Percentiles rank a stretch among this genome's conserved stretches.
These are phyloP conservation scores for Atrichornis clamosus DNA, from an alignment of 2,113 vertebrate genomes.

Conservation along the genomic window DNA sequence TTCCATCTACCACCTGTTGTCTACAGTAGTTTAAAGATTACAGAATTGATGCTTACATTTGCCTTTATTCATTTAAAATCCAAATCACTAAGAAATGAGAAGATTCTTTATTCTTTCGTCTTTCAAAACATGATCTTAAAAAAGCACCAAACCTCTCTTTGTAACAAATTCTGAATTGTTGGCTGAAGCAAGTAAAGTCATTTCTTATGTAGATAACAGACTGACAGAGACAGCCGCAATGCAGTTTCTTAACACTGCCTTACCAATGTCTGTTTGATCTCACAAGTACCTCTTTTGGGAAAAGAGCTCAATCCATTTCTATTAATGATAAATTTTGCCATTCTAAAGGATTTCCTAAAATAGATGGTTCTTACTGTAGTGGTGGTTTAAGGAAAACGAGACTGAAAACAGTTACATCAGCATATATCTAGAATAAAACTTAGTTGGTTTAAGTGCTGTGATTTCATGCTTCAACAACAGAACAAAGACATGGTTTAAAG, in stretches of 20 bases:
- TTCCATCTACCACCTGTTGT: background rate
- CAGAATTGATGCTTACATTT: background rate
- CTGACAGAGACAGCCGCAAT: background rate
- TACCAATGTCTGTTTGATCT: background rate
- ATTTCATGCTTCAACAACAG: background rate
- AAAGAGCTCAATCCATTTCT: background rate
- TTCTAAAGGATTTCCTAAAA: background rate
- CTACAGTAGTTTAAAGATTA: background rate
- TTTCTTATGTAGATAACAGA: background rate
- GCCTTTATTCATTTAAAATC: background rate
- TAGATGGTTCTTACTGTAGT: background rate
- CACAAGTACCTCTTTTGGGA: background rate
- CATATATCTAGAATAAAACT: background rate
- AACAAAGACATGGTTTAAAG: background rate
- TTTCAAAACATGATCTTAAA: background rate
- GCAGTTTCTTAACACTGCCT: background rate
- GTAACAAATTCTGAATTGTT: background rate
- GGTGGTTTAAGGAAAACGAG: background rate
- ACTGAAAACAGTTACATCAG: background rate
- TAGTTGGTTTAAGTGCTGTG: background rate
- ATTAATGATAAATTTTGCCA: background rate
- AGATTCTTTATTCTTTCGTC: background rate
- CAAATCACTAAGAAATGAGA: background rate
- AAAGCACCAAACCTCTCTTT: background rate
- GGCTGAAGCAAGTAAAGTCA: background rate